Percentiles rank a stretch among this genome's conserved stretches.
Conservation (phyloP, 2,888 invertebrate genomes). For the Harmothoe impar region DNA sequence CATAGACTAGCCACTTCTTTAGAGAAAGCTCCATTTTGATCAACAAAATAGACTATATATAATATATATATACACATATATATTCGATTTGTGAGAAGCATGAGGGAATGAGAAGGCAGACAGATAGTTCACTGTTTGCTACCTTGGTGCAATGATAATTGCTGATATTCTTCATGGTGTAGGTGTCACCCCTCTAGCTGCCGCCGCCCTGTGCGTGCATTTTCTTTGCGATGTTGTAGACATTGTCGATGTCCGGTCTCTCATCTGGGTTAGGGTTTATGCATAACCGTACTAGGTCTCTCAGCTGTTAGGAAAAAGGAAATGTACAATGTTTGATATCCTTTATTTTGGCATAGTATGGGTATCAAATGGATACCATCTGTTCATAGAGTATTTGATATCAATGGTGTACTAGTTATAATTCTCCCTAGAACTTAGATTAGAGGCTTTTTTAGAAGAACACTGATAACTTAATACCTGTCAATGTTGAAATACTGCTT, state of each 20-base stretch:
- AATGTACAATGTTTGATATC: background rate
- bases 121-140: no score
- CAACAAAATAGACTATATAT: background rate
- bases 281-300: slow-evolving; percentile 84
- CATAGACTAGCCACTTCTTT: background rate
- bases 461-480: no score
- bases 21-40: background rate
- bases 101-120: no score
- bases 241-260: slow-evolving; percentile 85
- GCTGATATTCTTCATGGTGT: background rate
- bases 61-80: background rate
- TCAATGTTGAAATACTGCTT: no score
- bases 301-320: slow-evolving; percentile 84
- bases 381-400: no score
- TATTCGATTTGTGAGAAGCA: no score
- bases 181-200: background rate
- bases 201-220: slow-evolving; percentile 80
- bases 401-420: no score
- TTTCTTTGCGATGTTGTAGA: slow-evolving; percentile 84
- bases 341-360: no score
- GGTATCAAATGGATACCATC: no score
- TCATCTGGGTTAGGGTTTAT: slow-evolving; percentile 85
- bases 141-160: no score
- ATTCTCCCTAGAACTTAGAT: no score
- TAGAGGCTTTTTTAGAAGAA: no score